Evolutionary conservation across 2,113 vertebrate genomes (phyloP).

Genomic region (Xerus inauris): DNA sequence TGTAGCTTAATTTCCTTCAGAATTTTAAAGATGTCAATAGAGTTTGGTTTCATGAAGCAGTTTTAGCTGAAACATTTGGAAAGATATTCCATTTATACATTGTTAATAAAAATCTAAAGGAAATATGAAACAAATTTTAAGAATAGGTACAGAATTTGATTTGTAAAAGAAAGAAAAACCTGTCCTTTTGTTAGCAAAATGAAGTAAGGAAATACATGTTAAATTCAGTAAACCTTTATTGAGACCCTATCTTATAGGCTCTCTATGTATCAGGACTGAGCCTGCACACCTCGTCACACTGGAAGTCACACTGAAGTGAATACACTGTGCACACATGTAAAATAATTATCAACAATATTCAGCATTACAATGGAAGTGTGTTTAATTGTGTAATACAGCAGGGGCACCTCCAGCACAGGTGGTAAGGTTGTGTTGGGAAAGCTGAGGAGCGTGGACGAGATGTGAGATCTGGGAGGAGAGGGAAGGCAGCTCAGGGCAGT

Average conservation of each 20-base stretch:
- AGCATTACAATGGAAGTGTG: background rate
- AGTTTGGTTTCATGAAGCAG: conserved; percentile 31
- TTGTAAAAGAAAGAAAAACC: conserved; percentile 13
- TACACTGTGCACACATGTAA: too few species aligned
- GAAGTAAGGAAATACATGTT: background rate
- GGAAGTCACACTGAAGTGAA: background rate
- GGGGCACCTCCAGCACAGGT: background rate
- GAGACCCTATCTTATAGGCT: background rate
- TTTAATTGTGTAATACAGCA: background rate
- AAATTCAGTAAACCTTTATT: background rate
- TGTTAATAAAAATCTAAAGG: conserved; percentile 6
- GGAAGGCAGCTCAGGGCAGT: background rate
- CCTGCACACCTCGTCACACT: background rate
- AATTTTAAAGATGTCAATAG: background rate
- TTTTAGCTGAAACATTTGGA: conserved; percentile 25
- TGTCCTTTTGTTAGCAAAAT: background rate
- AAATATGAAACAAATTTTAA: background rate
- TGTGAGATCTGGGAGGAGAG: background rate
- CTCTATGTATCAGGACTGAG: background rate
- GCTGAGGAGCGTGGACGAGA: too few species aligned
- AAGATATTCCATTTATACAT: background rate
- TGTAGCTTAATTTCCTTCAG: background rate
- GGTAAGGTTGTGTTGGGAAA: background rate
- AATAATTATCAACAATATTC: background rate
- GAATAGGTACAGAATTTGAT: background rate